Conservation (phyloP, 2,888 invertebrate genomes). For the Nephrocerus scutellatus region DNA sequence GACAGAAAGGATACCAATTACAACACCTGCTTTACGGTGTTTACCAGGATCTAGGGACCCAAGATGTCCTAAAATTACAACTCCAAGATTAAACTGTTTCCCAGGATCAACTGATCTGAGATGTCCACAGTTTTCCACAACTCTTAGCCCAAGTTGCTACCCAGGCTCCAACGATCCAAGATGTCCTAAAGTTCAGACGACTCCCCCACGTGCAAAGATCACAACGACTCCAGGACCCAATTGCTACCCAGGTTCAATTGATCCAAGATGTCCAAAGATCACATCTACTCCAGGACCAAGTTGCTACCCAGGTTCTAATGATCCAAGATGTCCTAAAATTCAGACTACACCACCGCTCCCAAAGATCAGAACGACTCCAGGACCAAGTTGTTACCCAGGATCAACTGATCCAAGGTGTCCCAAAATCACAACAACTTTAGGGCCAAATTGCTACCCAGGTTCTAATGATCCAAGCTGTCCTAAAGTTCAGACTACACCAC, state of each 20-base stretch:
- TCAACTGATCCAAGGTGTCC: constrained; percentile 36
- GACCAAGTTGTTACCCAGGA: constrained; percentile 42
- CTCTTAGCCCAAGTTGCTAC: constrained; percentile 26
- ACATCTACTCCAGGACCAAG: too few relatives aligned
- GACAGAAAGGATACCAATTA: neutral
- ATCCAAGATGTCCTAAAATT: constrained; percentile 33
- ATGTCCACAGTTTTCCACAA: constrained; percentile 33
- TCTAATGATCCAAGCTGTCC: too few relatives aligned
- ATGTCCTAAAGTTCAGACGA: too few relatives aligned
- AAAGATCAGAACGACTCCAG: too few relatives aligned
- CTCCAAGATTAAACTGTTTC: constrained; percentile 28
- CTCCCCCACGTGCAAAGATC: constrained; percentile 28
- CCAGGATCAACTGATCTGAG: constrained; percentile 41
- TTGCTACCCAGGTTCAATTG: constrained; percentile 32
- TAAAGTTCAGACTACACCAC: too few relatives aligned
- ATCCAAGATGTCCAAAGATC: constrained; percentile 19
- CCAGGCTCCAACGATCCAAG: constrained; percentile 37
- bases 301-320: constrained; percentile 40
- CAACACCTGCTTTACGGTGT: constrained; percentile 8
- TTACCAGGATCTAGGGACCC: constrained; percentile 23
- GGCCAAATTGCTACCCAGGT: constrained; percentile 33
- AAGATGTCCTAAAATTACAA: constrained; percentile 25
- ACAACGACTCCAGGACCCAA: constrained; percentile 26
- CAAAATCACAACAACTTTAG: constrained; percentile 21
- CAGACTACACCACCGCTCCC: constrained; percentile 23